Evolutionary conservation across 2,888 invertebrate genomes (phyloP).

Genomic region (Kryphioiulus occultus): DNA sequence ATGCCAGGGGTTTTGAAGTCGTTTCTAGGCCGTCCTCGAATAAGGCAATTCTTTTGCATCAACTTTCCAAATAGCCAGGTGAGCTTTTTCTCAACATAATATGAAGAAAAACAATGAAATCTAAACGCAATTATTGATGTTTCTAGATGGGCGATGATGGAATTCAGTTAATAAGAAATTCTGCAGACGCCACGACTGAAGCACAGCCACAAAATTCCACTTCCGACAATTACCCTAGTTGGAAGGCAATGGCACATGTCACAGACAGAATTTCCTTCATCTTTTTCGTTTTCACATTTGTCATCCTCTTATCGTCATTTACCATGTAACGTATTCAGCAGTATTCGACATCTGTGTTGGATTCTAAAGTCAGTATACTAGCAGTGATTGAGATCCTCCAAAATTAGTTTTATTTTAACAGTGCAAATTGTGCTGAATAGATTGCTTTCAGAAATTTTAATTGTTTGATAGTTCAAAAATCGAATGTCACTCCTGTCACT

Average conservation of each 20-base stretch:
- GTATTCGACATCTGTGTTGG: not conserved
- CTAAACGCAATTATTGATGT: not conserved
- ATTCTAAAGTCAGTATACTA: too few species aligned
- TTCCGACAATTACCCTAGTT: not conserved
- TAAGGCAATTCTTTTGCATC: not conserved
- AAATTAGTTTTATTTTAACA: not conserved
- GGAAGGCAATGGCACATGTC: not conserved
- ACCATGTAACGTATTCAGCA: not conserved
- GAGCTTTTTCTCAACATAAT: not conserved
- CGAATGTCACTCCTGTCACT: too few species aligned
- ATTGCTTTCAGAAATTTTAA: too few species aligned
- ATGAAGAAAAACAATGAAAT: not conserved
- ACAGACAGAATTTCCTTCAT: not conserved
- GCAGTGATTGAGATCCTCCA: too few species aligned
- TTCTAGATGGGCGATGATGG: conserved; percentile 1
- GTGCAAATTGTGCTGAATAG: too few species aligned
- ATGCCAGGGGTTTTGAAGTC: not conserved
- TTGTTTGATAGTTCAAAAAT: too few species aligned
- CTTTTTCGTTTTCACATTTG: not conserved
- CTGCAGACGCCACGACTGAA: not conserved
- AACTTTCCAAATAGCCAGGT: not conserved
- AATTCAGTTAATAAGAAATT: not conserved
- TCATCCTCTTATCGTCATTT: not conserved
- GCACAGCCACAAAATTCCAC: not conserved
- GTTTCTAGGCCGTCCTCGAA: not conserved